Evolutionary conservation across 2,797 vertebrate genomes (phyloP).

Genomic region (Microctenopoma steveboyesi): DNA sequence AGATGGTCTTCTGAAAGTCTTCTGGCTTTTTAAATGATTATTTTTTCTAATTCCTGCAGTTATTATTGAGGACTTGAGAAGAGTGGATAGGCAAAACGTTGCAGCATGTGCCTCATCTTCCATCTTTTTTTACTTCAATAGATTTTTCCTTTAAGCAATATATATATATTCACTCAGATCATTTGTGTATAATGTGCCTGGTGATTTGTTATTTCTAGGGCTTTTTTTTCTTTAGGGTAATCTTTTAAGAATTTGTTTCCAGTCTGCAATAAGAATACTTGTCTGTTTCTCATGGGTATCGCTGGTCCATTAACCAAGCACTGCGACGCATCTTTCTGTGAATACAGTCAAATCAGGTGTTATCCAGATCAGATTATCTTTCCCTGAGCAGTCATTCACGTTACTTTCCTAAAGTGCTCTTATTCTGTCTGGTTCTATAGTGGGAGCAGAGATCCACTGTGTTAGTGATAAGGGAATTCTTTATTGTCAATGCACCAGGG

Average conservation of each 20-base stretch:
- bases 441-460: slow-evolving; percentile 33
- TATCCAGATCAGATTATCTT: slow-evolving; percentile 75
- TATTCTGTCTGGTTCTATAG: slow-evolving; percentile 43
- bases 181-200: slow-evolving; percentile 10
- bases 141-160: slow-evolving; percentile 5
- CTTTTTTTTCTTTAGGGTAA: slow-evolving; percentile 5
- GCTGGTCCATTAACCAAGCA: slow-evolving; percentile 61
- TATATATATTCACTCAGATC: not conserved
- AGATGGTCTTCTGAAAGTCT: no score
- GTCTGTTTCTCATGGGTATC: slow-evolving; percentile 36
- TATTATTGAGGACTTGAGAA: no score
- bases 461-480: slow-evolving; percentile 50
- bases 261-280: slow-evolving; percentile 38
- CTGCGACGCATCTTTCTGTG: slow-evolving; percentile 49
- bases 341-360: slow-evolving; percentile 62
- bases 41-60: no score
- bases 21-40: no score
- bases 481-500: slow-evolving; percentile 34
- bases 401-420: slow-evolving; percentile 47
- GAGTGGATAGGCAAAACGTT: no score
- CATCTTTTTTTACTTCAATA: not conserved
- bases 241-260: slow-evolving; percentile 56
- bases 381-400: slow-evolving; percentile 58
- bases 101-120: not conserved
- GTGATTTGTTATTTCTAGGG: slow-evolving; percentile 36